phyloP scores from a whole-genome alignment of 2,888 invertebrate genomes.

The Rhogogaster chlorosoma region DNA sequence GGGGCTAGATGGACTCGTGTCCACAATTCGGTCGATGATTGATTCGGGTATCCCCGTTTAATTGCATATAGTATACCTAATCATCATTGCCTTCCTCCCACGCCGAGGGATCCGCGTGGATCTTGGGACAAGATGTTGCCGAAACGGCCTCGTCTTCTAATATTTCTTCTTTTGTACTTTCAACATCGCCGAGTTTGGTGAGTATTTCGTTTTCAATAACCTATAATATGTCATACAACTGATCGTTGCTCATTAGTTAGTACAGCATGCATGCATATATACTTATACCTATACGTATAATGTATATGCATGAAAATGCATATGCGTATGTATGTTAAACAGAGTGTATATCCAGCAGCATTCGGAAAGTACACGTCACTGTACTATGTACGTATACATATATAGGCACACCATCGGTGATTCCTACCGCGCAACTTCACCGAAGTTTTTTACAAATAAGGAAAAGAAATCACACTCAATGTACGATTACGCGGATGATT shows the following conservation, averaged over 20 bases:
- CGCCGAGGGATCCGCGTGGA: conserved; percentile 5
- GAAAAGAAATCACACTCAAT: background rate
- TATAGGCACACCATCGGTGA: background rate
- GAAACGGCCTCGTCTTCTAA: conserved; percentile 9
- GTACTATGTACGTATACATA: background rate
- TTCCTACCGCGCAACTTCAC: background rate
- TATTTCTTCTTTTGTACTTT: conserved; percentile 43
- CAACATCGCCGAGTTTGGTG: conserved; percentile 35
- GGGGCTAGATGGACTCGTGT: background rate
- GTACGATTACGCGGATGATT: background rate
- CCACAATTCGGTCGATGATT: background rate
- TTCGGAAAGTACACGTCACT: background rate
- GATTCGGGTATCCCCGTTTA: background rate
- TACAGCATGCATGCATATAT: background rate
- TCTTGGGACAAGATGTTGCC: conserved; percentile 40
- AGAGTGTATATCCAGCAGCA: background rate
- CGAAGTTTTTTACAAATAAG: background rate
- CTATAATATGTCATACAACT: background rate
- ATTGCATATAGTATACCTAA: conserved; percentile 9
- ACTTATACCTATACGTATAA: background rate
- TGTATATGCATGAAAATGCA: no score
- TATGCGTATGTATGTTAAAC: background rate
- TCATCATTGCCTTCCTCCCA: conserved; percentile 29
- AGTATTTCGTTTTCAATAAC: background rate
- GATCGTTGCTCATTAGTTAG: background rate